phyloP scores from a whole-genome alignment of 2,888 invertebrate genomes.

The Cosmorhoe ocellata region DNA sequence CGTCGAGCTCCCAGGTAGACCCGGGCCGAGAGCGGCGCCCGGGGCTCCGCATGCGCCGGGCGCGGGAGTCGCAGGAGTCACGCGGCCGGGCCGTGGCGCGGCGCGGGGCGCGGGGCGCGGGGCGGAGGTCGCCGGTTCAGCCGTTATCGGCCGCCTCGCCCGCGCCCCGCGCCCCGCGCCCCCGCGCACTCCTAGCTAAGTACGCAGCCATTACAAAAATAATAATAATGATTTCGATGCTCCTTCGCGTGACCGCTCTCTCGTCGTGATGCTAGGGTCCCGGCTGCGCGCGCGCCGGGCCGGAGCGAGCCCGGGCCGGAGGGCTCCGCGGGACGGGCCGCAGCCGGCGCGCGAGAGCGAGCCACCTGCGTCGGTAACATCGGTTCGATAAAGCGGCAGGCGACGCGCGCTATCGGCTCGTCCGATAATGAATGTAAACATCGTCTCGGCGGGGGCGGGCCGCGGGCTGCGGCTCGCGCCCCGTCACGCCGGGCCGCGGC shows the following conservation, averaged over 20 bases:
- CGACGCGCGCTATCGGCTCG: background rate
- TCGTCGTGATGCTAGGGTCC: background rate
- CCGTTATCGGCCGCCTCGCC: conserved; percentile 14
- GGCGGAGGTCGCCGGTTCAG: conserved; percentile 18
- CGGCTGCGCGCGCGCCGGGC: too few relatives aligned
- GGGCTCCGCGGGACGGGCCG: too few relatives aligned
- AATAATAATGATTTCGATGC: conserved; percentile 7
- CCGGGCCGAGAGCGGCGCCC: too few relatives aligned
- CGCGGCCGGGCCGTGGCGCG: too few relatives aligned
- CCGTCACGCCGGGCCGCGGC: too few relatives aligned
- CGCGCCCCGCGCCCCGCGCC: conserved; percentile 51
- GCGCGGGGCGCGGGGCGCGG: conserved; percentile 4
- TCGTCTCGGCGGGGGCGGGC: background rate
- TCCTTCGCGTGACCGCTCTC: conserved; percentile 4
- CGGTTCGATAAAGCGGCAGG: background rate
- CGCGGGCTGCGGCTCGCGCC: background rate
- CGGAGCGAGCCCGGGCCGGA: too few relatives aligned
- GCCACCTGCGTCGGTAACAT: background rate
- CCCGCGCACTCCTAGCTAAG: conserved; percentile 24
- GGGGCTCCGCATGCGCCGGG: too few relatives aligned
- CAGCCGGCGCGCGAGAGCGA: too few relatives aligned
- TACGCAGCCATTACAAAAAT: conserved; percentile 16
- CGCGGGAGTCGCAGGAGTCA: too few relatives aligned
- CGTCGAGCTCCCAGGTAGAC: too few relatives aligned
- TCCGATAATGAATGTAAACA: conserved; percentile 8